Base-by-base conservation (phyloP, 1,140 invertebrate species). In the Adoxophyes honmai region DNA sequence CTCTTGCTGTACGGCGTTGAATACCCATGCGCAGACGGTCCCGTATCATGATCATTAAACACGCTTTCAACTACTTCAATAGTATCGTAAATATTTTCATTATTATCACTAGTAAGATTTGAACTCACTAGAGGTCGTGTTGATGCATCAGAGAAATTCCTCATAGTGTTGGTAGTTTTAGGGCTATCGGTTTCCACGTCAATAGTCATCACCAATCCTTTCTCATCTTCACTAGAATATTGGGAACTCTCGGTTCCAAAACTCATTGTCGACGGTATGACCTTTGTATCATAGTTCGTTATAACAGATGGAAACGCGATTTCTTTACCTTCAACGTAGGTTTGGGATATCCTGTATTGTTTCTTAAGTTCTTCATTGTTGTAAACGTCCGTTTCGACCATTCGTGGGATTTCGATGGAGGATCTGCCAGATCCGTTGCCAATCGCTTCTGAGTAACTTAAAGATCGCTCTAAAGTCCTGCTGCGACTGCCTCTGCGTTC, bases 371-470 rank as follows among this genome's bases (percentile, higher is more conserved):
- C 86, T 66, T 86, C 86, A 42, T 88, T 88, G 0, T 74, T 71
- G 39, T 88, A 88, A 0, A 88, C 83, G 15, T 88, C 82, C 16
- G 82, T 85, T 53, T 84, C 54, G 0, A 52, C 73, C 0, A 88
- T 81, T 6, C 64, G 70, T 54, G 82, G 83, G 55, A 88, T 86
- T 68, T 86, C 83, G 36, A 86, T 85, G 0, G 83, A 85, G 0
- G 82, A 84, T 63, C 81, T 62, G 1, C 69, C 70, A 0, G 83
- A 84, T 0, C 64, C 64, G 37, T 76, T 83, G 0, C 83, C 79
- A 1, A 86, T 88, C 4, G 86, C 86, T 63, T 79, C 86, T 3
- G 86, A 88, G 44, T 88, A 88, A 44, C 86, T 88, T 0, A 83
- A 55, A 0, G 86, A 88, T 57, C 86, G 70, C 66, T 86, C 84